phyloP scores from a whole-genome alignment of 2,888 invertebrate genomes.

The Stramonita haemastoma region DNA sequence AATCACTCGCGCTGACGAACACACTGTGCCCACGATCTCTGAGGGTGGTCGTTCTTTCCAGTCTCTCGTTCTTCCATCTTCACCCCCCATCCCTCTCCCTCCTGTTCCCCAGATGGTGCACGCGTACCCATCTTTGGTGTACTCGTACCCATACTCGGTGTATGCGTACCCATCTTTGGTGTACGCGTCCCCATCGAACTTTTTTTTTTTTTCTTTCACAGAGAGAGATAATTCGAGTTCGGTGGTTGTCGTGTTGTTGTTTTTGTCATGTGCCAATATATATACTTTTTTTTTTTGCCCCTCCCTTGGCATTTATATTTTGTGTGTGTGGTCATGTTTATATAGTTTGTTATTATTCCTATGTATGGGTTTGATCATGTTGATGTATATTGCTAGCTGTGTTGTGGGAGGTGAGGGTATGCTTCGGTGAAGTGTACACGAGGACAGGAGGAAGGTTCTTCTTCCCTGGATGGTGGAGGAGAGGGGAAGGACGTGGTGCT shows the following conservation, averaged over 20 bases:
- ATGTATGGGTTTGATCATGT: background rate
- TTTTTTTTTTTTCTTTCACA: background rate
- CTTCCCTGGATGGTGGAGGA: no score
- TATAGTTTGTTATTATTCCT: background rate
- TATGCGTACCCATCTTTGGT: no score
- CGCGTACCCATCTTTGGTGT: no score
- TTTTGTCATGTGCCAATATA: background rate
- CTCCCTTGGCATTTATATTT: no score
- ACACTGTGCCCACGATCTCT: no score
- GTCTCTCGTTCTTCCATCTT: background rate
- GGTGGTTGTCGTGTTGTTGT: background rate
- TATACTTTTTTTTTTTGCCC: background rate
- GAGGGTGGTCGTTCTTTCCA: no score
- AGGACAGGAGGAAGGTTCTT: no score
- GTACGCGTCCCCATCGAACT: no score
- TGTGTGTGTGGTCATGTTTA: background rate
- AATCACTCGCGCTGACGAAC: no score
- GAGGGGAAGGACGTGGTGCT: no score
- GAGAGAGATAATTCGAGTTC: conserved; percentile 25
- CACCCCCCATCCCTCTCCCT: background rate
- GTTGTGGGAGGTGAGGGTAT: background rate
- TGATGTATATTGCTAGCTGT: background rate
- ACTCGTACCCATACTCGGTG: no score
- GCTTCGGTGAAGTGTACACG: background rate
- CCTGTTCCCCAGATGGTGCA: background rate